Evolutionary conservation across 2,888 invertebrate species (phyloP), one percentile per base, ranked within the genome.

Genomic region (Thymelicus lineola): DNA sequence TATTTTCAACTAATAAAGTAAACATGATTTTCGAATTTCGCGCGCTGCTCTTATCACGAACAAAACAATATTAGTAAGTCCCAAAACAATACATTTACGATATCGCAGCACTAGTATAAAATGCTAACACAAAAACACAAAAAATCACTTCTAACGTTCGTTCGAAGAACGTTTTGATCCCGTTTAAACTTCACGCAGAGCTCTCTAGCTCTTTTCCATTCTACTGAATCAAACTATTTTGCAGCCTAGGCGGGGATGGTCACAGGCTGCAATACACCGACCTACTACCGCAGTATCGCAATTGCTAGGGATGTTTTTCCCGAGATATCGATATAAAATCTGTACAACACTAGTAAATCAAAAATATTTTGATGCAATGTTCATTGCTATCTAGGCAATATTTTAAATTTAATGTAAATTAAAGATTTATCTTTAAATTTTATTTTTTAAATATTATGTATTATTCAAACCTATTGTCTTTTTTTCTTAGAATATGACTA

Each of bases 271-370:
- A 69, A 69, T 69, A 69, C 68, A 62, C 68, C 55, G 58, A 69
- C 68, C 62, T 63, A 69, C 68, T 69, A 69, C 75, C 75, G 75
- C 75, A 75, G 74, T 74, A 73, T 71, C 71, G 75, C 75, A 74
- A 71, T 73, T 72, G 72, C 65, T 72, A 75, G 72, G 66, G 74
- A 64, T 64, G 75, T 0, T 14, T 61, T 45, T 63, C 36, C 12
- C n/a, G 50, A 20, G 28, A 59, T 70, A 60, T 74, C 74, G 74
- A 74, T 71, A 70, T 46, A 70, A 60, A 62, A 65, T 6, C 20
- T 15, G 35, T 45, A 61, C 36, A 36, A 55, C 62, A 67, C 36
- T 53, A 68, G 17, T 48, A 35, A 53, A 62, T 36, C 12, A 7
- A 28, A 66, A 15, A 2, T 60, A 38, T 15, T 48, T 36, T n/a